Evolutionary conservation across 2,113 vertebrate species (phyloP).

Genomic region (Gobio gobio): DNA sequence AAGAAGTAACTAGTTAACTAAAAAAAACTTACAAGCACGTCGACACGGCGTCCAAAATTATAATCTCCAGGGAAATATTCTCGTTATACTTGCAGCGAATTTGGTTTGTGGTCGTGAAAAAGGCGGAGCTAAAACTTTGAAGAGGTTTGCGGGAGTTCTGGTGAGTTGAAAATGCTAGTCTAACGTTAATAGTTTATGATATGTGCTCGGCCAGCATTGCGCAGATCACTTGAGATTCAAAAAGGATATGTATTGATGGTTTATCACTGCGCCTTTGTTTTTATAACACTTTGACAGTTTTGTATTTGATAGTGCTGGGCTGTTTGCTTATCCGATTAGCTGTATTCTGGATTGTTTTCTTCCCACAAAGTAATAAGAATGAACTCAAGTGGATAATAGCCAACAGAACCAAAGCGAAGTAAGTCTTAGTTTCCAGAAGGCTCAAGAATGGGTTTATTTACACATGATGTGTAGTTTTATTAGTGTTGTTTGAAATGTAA

Average conservation of each 20-base stretch:
- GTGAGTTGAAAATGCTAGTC: constrained; percentile 48
- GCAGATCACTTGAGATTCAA: not conserved
- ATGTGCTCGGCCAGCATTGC: not conserved
- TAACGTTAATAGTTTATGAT: not conserved
- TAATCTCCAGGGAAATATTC: not conserved
- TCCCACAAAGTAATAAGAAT: not conserved
- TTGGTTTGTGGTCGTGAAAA: not conserved
- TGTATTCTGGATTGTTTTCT: not conserved
- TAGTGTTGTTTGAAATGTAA: not conserved
- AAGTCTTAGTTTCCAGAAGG: not conserved
- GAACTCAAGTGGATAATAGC: not conserved
- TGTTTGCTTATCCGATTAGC: not conserved
- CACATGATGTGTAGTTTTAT: not conserved
- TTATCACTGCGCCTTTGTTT: not conserved
- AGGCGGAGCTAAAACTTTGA: constrained; percentile 45
- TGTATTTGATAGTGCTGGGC: not conserved
- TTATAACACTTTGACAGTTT: not conserved
- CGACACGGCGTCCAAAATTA: not conserved
- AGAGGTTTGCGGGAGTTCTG: constrained; percentile 51
- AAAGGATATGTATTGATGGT: not conserved
- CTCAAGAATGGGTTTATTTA: not conserved
- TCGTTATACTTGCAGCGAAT: constrained; percentile 21
- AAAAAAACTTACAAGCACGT: constrained; percentile 27
- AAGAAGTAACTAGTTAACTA: constrained; percentile 35
- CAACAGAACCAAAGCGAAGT: not conserved